Percentiles rank a stretch among this genome's conserved stretches.
Conservation (phyloP, 2,113 vertebrate species). For the Calidris pugnax region DNA sequence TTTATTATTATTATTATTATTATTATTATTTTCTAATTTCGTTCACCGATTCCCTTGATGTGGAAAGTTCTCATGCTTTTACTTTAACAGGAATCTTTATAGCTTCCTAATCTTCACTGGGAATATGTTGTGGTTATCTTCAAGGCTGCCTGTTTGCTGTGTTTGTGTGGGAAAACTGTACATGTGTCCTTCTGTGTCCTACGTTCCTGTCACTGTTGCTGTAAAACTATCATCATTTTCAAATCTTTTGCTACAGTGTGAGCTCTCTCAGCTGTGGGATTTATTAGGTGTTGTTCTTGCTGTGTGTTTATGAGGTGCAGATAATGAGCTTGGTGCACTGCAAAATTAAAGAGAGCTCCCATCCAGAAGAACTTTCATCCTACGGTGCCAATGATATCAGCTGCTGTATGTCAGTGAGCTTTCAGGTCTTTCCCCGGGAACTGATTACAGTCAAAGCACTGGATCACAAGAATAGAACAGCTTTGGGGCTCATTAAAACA, state of each 20-base stretch:
- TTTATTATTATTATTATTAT: not conserved
- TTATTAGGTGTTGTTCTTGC: not conserved
- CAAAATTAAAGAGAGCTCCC: not conserved
- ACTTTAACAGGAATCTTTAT: not conserved
- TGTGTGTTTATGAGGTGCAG: slow-evolving; percentile 14
- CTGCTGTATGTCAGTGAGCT: not conserved
- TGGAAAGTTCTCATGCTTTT: not conserved
- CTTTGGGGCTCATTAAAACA: not conserved
- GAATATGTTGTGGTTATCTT: not conserved
- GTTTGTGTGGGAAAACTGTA: not conserved
- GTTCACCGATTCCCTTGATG: not conserved
- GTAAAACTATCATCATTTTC: not conserved
- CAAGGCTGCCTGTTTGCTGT: not conserved
- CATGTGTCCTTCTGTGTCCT: not conserved
- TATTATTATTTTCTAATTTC: not conserved
- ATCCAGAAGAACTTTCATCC: not conserved
- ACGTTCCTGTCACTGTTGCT: not conserved
- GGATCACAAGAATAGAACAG: not conserved
- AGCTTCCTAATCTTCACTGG: not conserved
- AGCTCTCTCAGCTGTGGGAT: not conserved
- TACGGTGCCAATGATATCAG: not conserved
- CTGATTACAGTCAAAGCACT: not conserved
- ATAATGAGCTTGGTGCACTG: not conserved
- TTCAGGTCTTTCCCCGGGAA: not conserved
- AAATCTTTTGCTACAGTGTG: not conserved